Base-by-base conservation (phyloP, 1,140 invertebrate genomes). In the Calliphora vicina region DNA sequence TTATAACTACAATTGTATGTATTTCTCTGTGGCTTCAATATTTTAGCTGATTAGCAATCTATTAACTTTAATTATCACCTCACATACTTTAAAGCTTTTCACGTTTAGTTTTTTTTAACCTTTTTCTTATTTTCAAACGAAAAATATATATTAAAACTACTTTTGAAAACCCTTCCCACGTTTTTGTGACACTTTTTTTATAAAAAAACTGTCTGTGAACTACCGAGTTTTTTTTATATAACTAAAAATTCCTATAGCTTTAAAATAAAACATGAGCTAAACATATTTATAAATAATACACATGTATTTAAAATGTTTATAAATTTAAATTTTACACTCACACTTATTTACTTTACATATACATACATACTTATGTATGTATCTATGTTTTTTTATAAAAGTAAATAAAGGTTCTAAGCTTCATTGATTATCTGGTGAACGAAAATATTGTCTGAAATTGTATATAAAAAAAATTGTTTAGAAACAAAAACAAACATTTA, bases 41-140 rank as follows among this genome's bases (percentile, higher is more conserved):
- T 50, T 50, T 50, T n/a, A 50, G 45, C 17, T 73, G 71, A 27
- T 73, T 73, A 73, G 25, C 71, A 73, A 73, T 73, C 71, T 73
- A 73, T 73, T 73, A 73, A 73, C 71, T 73, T 73, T 73, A 73
- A 73, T 73, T 73, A 73, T 15, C 71, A 73, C 71, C 25, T 71
- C 67, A 71, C 20, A 71, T 71, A 71, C 9, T 71, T 71, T 25
- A 71, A 71, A 71, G 67, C 12, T 71, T 71, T 71, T 25, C n/a
- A 26, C n/a, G 20, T n/a, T 71, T 26, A 71, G 4, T n/a, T 61
- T 23, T 71, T 25, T 71, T 71, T 71, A 71, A 71, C 35, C 35
- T 35, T 71, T 71, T 50, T 50, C 45, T 50, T 9, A 12, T n/a
- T 50, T 50, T 13, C 45, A 50, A 13, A 50, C 17, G 1, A 17